Conservation (phyloP, 2,797 vertebrate species). For the Siniperca obscura region DNA sequence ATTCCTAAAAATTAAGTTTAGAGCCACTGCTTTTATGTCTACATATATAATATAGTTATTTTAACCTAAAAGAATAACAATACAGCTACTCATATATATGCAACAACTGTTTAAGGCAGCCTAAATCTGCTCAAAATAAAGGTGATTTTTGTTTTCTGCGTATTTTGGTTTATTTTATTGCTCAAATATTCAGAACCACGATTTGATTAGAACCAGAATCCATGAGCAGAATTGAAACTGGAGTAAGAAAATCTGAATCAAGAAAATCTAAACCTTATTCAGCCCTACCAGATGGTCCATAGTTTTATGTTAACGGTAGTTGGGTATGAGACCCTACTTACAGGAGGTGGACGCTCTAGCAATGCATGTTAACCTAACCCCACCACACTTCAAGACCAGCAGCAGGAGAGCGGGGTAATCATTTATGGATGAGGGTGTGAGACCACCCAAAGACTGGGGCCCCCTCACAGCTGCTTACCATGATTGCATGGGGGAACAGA, state of each 20-base stretch:
- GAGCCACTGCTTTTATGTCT: too few species aligned
- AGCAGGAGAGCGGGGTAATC: slow-evolving; percentile 54
- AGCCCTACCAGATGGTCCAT: slow-evolving; percentile 8
- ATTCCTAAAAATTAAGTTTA: not conserved
- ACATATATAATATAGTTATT: not conserved
- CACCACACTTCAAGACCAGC: slow-evolving; percentile 59
- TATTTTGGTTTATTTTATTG: not conserved
- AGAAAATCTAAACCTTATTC: slow-evolving; percentile 4
- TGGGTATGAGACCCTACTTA: slow-evolving; percentile 21
- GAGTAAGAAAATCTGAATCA: not conserved
- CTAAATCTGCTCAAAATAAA: not conserved
- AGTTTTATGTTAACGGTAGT: slow-evolving; percentile 25
- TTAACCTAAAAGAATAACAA: not conserved
- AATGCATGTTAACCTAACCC: slow-evolving; percentile 50
- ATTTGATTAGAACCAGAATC: not conserved
- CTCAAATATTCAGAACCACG: not conserved
- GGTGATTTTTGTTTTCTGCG: not conserved
- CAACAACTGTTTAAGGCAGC: not conserved
- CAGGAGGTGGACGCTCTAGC: slow-evolving; percentile 13
- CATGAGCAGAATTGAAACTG: not conserved
- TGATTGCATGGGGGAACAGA: slow-evolving; percentile 40
- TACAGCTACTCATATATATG: not conserved
- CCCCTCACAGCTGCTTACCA: slow-evolving; percentile 71
- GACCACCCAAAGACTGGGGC: slow-evolving; percentile 77
- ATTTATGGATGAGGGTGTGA: slow-evolving; percentile 71